A percentile compares a stretch with the other conserved stretches of the same genome.
These are phyloP conservation scores for Eudyptes chrysolophus DNA, from an alignment of 2,113 vertebrate genomes.

Conservation along the genomic window DNA sequence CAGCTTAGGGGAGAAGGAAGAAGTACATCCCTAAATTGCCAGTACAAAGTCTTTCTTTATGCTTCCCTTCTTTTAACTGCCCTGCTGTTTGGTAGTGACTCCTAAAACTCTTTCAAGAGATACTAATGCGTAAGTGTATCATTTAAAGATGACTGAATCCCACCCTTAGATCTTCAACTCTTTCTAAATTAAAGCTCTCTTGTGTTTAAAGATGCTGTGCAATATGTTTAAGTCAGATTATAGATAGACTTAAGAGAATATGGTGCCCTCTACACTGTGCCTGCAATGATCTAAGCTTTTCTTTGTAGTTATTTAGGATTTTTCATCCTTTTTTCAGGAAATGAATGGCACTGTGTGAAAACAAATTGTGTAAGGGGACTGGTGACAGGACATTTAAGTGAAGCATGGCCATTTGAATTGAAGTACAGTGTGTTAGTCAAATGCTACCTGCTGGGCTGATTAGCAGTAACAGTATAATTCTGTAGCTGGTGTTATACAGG, in stretches of 20 bases:
- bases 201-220: background rate
- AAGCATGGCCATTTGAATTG: background rate
- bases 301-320: background rate
- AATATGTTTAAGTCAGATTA: background rate
- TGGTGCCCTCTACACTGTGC: background rate
- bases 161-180: background rate
- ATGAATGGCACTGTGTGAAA: background rate
- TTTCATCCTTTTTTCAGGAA: background rate
- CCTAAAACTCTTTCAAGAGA: background rate
- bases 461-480: background rate
- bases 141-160: background rate
- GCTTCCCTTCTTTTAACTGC: background rate
- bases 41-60: background rate
- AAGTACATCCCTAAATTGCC: background rate
- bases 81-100: background rate
- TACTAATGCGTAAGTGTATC: background rate
- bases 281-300: background rate
- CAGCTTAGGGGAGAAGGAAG: background rate
- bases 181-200: background rate
- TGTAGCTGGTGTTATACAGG: background rate
- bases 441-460: conserved; percentile 30
- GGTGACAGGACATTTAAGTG: conserved; percentile 6
- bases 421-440: background rate
- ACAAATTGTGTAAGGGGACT: background rate
- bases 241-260: background rate